Evolutionary conservation across 2,888 invertebrate genomes (phyloP), one percentile per base, ranked within the genome.

Genomic region (Notodonta dromedarius): DNA sequence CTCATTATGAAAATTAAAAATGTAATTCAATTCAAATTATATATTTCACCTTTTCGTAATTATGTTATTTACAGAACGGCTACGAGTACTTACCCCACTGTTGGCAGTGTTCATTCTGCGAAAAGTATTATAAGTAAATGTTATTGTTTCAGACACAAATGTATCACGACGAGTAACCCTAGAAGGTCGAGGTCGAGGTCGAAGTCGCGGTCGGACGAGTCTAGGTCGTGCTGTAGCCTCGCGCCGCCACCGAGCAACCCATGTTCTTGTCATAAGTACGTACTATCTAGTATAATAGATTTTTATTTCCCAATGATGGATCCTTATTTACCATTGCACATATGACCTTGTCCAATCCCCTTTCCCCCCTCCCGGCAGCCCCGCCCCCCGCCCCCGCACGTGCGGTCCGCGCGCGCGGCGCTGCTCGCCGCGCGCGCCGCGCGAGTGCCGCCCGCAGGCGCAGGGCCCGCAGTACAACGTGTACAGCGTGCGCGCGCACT

Each of bases 161-260:
- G 90, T 69, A 67, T 56, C 60, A 78, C 71, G 5, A 42, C 62
- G 24, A 2, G 24, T 6, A 77, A 68, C 56, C 62, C 66, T n/a
- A 59, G 77, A 0, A 59, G 59, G 2, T 69, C 84, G 0, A 70
- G 82, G n/a, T 84, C 87, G 0, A 69, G 85, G 46, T 88, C 89
- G 0, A 69, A 78, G 7, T 82, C 86, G 0, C 80, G 82, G 0
- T 85, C 86, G 0, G 75, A 71, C 8, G 76, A 77, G 6, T 82
- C 88, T 0, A 76, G 79, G 51, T 91, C 91, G 0, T 83, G 80
- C 61, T 80, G 83, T 70, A 90, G 86, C 57, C 8, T 44, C 2
- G 2, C 16, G 6, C 56, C 56, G 42, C 13, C 14, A 13, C 5
- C 2, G 3, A 40, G 5, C 39, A n/a, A 8, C 12, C 14, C 42